A percentile compares a stretch with the other conserved stretches of the same genome.
Conservation (phyloP, 2,797 vertebrate species). For the Macropus fuliginosus region DNA sequence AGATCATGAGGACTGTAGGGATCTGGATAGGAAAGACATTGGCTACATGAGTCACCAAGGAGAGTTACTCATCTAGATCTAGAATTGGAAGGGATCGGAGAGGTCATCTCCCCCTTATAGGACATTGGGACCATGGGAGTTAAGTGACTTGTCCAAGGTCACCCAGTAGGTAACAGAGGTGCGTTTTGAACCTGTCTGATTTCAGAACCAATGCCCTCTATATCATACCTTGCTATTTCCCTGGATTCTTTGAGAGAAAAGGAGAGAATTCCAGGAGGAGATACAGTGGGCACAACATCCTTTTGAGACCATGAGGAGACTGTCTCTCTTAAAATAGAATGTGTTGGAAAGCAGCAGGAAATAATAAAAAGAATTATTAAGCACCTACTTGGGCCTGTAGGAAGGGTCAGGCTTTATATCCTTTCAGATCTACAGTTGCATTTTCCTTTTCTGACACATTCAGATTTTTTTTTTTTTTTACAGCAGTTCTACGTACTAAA, state of each 20-base stretch:
- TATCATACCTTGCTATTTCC: neutral
- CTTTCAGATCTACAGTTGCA: neutral
- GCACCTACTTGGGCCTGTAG: neutral
- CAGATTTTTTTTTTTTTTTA: neutral
- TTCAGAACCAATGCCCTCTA: neutral
- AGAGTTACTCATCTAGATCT: neutral
- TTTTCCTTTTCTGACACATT: neutral
- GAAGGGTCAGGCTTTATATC: neutral
- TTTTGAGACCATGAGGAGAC: neutral
- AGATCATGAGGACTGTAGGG: neutral
- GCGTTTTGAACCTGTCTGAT: neutral
- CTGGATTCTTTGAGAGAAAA: neutral
- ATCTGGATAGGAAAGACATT: neutral
- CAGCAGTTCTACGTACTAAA: neutral
- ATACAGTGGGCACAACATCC: neutral
- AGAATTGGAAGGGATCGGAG: neutral
- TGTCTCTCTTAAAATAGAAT: neutral
- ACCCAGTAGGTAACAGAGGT: neutral
- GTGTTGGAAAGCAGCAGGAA: neutral
- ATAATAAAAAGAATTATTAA: neutral
- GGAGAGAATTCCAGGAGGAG: neutral
- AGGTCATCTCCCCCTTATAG: too few relatives aligned
- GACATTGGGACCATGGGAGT: neutral
- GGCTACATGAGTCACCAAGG: neutral
- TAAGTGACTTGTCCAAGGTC: neutral